Evolutionary conservation across 2,888 invertebrate genomes (phyloP).

Genomic region (Microdon myrmicae): DNA sequence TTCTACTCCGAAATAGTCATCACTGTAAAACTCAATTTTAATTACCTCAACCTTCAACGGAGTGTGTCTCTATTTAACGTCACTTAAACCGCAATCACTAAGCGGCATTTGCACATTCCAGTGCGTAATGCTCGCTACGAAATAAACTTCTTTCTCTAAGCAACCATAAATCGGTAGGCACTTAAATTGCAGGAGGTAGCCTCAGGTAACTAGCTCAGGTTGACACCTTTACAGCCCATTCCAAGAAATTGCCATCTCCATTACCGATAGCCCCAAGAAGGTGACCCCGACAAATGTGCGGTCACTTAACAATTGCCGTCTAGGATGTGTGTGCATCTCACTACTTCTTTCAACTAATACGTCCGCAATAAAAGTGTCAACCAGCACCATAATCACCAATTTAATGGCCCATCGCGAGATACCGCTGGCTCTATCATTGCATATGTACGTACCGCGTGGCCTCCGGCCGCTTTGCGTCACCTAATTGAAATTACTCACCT

Average conservation of each 20-base stretch:
- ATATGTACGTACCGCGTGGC: constrained; percentile 5
- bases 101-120: no score
- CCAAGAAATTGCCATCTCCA: constrained; percentile 27
- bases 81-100: no score
- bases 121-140: no score
- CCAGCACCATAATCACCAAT: constrained; percentile 22
- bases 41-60: no score
- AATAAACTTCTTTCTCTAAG: no score
- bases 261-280: constrained; percentile 12
- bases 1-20: no score
- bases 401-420: constrained; percentile 34
- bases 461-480: no score
- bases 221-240: constrained; percentile 38
- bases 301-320: constrained; percentile 11
- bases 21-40: no score
- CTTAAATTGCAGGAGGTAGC: constrained; percentile 17
- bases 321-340: constrained; percentile 12
- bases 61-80: no score
- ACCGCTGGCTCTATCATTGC: no score
- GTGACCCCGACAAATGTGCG: neutral
- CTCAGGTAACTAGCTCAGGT: constrained; percentile 25
- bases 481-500: constrained; percentile 50
- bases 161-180: no score
- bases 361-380: constrained; percentile 41
- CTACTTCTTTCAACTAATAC: constrained; percentile 28